These are phyloP conservation scores for Clarias fuscus DNA, from an alignment of 2,797 vertebrate genomes.

Conservation along the genomic window DNA sequence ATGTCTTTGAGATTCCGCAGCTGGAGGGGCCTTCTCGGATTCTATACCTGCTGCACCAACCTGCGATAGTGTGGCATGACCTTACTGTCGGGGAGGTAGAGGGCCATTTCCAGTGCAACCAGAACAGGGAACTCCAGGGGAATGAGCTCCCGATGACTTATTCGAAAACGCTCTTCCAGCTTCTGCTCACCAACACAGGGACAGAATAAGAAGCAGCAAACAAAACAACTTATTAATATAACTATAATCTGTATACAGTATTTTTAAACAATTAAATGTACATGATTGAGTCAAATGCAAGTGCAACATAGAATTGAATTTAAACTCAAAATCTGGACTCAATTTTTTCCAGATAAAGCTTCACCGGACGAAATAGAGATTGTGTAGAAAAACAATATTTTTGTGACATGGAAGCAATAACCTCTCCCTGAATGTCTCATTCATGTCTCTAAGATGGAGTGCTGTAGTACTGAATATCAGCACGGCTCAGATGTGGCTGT, in stretches of 20 bases:
- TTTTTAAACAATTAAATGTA: not conserved
- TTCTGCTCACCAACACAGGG: conserved; percentile 72
- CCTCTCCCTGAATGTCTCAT: no score
- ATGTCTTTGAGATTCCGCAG: not conserved
- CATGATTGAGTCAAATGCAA: not conserved
- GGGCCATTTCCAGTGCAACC: conserved; percentile 95
- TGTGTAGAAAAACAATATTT: not conserved
- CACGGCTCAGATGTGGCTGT: no score
- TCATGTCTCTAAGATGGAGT: no score
- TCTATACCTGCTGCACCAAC: conserved; percentile 89
- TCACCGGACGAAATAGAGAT: not conserved
- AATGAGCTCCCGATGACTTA: conserved; percentile 91
- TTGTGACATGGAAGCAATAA: not conserved
- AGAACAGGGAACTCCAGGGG: conserved; percentile 94
- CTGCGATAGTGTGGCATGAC: conserved; percentile 96
- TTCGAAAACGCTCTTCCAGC: conserved; percentile 93
- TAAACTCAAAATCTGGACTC: not conserved
- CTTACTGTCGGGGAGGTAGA: conserved; percentile 94
- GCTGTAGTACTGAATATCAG: no score
- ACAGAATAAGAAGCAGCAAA: not conserved
- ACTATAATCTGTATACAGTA: not conserved
- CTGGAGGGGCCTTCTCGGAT: not conserved
- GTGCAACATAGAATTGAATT: not conserved
- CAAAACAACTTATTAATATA: not conserved
- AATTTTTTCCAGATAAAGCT: not conserved